Percentiles rank a stretch among this genome's conserved stretches.
Evolutionary conservation across 2,888 invertebrate species (phyloP).

Genomic region (Yponomeuta malinellus): DNA sequence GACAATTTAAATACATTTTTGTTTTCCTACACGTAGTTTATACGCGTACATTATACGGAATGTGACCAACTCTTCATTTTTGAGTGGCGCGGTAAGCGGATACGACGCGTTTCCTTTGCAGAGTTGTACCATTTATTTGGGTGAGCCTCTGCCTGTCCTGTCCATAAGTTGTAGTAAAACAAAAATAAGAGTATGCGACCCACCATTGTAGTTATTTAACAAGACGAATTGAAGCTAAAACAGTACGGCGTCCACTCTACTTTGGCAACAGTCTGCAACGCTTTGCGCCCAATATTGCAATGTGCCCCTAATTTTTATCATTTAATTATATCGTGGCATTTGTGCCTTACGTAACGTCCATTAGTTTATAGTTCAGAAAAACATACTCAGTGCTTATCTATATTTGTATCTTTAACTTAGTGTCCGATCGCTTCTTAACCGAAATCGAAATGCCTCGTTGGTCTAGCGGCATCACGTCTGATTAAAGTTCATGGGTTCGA

Average conservation of each 20-base stretch:
- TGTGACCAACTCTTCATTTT: constrained; percentile 75
- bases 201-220: constrained; percentile 75
- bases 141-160: constrained; percentile 30
- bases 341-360: constrained; percentile 52
- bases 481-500: too few relatives aligned
- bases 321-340: constrained; percentile 53
- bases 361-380: constrained; percentile 35
- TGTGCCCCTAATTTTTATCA: constrained; percentile 66
- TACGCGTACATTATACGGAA: constrained; percentile 78
- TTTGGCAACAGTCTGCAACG: constrained; percentile 89
- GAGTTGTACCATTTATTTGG: constrained; percentile 48
- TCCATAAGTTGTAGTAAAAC: constrained; percentile 77
- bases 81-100: constrained; percentile 85
- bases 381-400: constrained; percentile 16
- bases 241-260: constrained; percentile 89
- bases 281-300: constrained; percentile 90
- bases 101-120: constrained; percentile 76
- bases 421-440: too few relatives aligned
- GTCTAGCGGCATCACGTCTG: too few relatives aligned
- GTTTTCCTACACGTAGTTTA: too few relatives aligned
- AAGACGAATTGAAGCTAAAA: constrained; percentile 88
- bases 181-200: constrained; percentile 80
- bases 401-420: too few relatives aligned
- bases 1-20: too few relatives aligned
- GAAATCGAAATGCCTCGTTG: too few relatives aligned